These are phyloP conservation scores for Drepana falcataria DNA, from an alignment of 2,888 invertebrate genomes.

Conservation along the genomic window DNA sequence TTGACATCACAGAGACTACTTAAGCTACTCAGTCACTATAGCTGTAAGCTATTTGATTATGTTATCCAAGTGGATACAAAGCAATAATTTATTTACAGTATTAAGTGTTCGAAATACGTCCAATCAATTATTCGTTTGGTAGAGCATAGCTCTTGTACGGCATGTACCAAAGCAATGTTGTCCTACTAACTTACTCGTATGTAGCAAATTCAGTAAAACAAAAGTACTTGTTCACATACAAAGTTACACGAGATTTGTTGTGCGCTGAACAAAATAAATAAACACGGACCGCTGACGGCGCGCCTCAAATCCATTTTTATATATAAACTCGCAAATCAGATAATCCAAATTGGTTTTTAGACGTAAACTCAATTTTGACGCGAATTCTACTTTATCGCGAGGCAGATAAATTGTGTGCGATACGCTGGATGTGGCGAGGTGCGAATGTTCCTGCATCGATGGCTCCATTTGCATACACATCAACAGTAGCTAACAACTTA, in stretches of 20 bases:
- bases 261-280: conserved; percentile 24
- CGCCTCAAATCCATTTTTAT: conserved; percentile 42
- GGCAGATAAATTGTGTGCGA: conserved; percentile 70
- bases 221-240: not conserved
- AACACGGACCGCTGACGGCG: conserved; percentile 23
- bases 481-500: not conserved
- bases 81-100: too few species aligned
- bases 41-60: too few species aligned
- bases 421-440: conserved; percentile 46
- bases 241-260: conserved; percentile 5
- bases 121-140: too few species aligned
- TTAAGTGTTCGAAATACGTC: too few species aligned
- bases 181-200: not conserved
- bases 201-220: not conserved
- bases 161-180: too few species aligned
- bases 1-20: too few species aligned
- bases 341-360: conserved; percentile 76
- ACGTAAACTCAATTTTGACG: conserved; percentile 73
- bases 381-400: conserved; percentile 69
- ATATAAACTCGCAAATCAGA: conserved; percentile 70
- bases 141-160: too few species aligned
- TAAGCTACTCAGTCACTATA: too few species aligned
- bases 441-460: conserved; percentile 27
- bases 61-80: too few species aligned
- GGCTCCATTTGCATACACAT: not conserved